Evolutionary conservation across 2,888 invertebrate genomes (phyloP).

Genomic region (Drepanosiphum platanoidis): DNA sequence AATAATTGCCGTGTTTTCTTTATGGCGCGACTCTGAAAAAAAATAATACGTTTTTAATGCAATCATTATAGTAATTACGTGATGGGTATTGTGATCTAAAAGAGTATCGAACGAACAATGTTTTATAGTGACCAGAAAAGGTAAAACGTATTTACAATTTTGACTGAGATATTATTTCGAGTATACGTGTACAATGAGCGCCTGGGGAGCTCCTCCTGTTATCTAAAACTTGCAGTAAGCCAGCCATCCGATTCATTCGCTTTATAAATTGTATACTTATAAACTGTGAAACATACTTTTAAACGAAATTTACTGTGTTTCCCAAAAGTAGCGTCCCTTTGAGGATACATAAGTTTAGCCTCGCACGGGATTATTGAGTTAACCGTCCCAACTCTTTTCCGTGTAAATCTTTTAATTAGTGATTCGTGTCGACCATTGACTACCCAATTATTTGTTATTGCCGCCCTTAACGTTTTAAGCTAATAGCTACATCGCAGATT

Average conservation of each 20-base stretch:
- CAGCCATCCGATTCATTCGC: conserved; percentile 39
- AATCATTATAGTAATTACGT: no score
- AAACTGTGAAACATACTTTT: conserved; percentile 40
- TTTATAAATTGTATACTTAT: conserved; percentile 23
- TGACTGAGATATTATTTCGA: background rate
- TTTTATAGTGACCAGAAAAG: background rate
- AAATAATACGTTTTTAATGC: no score
- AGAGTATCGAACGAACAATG: no score
- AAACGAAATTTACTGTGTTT: conserved; percentile 49
- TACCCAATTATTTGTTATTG: background rate
- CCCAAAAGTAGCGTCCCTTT: conserved; percentile 11
- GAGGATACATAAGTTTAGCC: conserved; percentile 39
- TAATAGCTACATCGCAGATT: background rate
- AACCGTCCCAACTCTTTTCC: conserved; percentile 21
- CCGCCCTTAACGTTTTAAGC: background rate
- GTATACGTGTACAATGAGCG: conserved; percentile 28
- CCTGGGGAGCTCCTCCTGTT: conserved; percentile 1
- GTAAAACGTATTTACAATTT: conserved; percentile 19
- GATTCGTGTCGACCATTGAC: conserved; percentile 2
- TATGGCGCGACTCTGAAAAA: no score
- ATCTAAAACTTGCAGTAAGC: conserved; percentile 31
- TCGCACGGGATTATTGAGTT: conserved; percentile 38
- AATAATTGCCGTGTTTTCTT: no score
- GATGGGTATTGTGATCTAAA: no score
- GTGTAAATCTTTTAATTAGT: conserved; percentile 32